Evolutionary conservation across 2,888 invertebrate genomes (phyloP), one percentile per base, ranked within the genome.

Genomic region (Ophion ventricosus): DNA sequence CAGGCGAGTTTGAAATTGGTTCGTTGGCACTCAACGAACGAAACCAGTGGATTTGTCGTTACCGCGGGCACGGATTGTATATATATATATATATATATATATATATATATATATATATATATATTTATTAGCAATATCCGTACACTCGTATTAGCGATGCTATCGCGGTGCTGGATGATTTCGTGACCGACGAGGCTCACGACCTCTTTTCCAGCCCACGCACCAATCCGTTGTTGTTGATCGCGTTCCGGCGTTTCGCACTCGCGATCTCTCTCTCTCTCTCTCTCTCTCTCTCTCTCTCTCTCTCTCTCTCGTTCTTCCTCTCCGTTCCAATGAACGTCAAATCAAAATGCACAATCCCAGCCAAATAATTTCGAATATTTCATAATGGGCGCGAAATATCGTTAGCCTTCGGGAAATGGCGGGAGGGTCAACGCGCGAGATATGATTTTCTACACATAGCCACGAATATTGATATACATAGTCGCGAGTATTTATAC

Each of bases 301-400:
- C 75, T 64, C 64, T 57, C 66, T 26, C 63, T 26, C 49, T 20
- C 25, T 10, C 26, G 23, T 26, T 7, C 43, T 43, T 0, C 3
- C 43, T 14, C 43, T 43, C 89, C 87, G 88, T 87, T 40, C 43
- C 25, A 43, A 88, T 88, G 89, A 89, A 90, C 91, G 90, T 90
- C 91, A 90, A 92, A 92, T 92, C 91, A 91, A 91, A 92, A 92
- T 92, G 91, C 91, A 91, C 91, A 91, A 91, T 91, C 89, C 90
- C 89, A 82, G 89, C 87, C 90, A 90, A 93, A 92, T 93, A 89
- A 92, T 93, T 92, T 91, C 90, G 91, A 92, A 92, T 92, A 93
- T 93, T 92, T 92, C 92, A 92, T 91, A 91, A 92, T 91, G 91
- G 90, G 89, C 90, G 91, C 90, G 90, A 92, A 92, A 93, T 92